These are phyloP conservation scores for Pocillopora meandrina DNA, from an alignment of 92 coral and sea anemone genomes.

Conservation along the genomic window DNA sequence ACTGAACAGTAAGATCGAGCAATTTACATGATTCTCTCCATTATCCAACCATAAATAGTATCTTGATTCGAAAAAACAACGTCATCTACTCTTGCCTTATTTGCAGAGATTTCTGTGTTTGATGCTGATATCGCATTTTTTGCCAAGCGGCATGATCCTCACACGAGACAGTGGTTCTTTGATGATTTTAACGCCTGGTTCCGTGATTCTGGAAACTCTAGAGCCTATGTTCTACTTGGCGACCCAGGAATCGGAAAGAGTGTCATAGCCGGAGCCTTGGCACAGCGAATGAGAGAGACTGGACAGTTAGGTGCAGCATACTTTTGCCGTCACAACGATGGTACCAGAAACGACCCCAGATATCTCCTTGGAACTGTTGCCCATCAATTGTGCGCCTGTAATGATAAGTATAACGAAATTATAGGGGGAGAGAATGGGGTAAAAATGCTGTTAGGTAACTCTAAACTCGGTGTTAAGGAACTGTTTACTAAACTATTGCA, in stretches of 20 bases:
- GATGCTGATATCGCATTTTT: slow-evolving; percentile 33
- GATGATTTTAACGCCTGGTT: slow-evolving; percentile 50
- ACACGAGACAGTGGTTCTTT: slow-evolving; percentile 54
- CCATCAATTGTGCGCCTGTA: slow-evolving; percentile 25
- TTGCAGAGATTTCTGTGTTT: slow-evolving; percentile 28
- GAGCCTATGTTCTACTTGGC: slow-evolving; percentile 54
- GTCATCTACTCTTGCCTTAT: neutral
- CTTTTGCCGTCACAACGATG: slow-evolving; percentile 51
- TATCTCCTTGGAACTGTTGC: slow-evolving; percentile 43
- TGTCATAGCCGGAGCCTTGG: slow-evolving; percentile 60
- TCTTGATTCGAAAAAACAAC: too few relatives aligned
- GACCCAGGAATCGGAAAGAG: slow-evolving; percentile 63
- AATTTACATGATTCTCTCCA: too few relatives aligned
- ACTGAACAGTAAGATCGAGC: too few relatives aligned
- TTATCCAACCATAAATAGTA: too few relatives aligned
- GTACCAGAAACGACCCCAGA: slow-evolving; percentile 51
- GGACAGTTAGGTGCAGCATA: slow-evolving; percentile 54
- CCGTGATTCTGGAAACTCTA: slow-evolving; percentile 28
- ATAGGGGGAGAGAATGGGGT: slow-evolving; percentile 35
- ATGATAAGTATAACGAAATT: slow-evolving; percentile 14
- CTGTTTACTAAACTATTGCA: slow-evolving; percentile 51
- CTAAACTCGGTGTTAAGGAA: slow-evolving; percentile 37
- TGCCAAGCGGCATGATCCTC: slow-evolving; percentile 30
- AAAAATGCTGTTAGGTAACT: slow-evolving; percentile 20
- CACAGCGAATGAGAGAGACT: slow-evolving; percentile 14